These are phyloP conservation scores for Oreochromis spilurus DNA, from an alignment of 2,113 vertebrate genomes.

Conservation along the genomic window DNA sequence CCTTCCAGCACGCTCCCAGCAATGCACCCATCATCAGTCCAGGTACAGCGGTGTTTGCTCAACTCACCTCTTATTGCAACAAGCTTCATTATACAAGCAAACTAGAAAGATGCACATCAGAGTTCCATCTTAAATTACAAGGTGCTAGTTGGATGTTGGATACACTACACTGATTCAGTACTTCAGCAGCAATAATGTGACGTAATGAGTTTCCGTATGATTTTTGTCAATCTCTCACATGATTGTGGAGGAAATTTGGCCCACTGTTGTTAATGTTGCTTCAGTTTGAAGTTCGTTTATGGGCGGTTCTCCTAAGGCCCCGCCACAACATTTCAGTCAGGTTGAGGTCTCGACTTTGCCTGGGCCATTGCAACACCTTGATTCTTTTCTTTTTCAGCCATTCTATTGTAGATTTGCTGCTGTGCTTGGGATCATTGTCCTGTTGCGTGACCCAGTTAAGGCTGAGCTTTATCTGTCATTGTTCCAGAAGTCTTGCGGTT, in stretches of 20 bases:
- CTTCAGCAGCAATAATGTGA: not conserved
- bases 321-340: not conserved
- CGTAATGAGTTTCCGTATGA: not conserved
- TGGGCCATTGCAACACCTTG: not conserved
- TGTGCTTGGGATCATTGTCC: not conserved
- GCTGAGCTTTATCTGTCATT: not conserved
- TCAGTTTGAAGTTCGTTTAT: not conserved
- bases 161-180: not conserved
- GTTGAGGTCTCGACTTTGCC: not conserved
- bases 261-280: not conserved
- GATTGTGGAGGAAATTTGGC: not conserved
- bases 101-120: not conserved
- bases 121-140: not conserved
- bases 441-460: not conserved
- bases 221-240: not conserved
- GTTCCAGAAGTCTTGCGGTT: not conserved
- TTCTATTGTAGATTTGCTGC: not conserved
- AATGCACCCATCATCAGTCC: constrained; percentile 95
- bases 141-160: not conserved
- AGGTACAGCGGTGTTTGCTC: constrained; percentile 70
- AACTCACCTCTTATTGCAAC: not conserved
- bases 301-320: not conserved
- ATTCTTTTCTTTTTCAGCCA: not conserved
- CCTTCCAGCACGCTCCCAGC: constrained; percentile 92
- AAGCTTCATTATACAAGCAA: not conserved